Evolutionary conservation across 2,888 invertebrate species (phyloP).

Genomic region (Hyposoter didymator): DNA sequence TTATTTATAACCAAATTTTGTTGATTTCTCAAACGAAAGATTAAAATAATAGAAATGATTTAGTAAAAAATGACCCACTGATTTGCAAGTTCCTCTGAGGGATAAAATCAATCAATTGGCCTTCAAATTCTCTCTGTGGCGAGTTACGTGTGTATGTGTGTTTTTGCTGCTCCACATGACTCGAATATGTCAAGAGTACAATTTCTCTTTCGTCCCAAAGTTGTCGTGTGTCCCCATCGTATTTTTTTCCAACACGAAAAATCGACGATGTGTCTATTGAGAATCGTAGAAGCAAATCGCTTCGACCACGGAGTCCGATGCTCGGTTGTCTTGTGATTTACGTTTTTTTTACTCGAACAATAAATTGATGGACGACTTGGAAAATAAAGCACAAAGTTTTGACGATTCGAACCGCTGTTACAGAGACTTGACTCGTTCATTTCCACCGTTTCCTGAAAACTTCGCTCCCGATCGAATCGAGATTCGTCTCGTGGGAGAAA

Average conservation of each 20-base stretch:
- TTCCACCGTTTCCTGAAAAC: background rate
- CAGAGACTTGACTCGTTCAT: background rate
- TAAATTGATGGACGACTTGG: background rate
- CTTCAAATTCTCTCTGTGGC: background rate
- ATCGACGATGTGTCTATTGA: background rate
- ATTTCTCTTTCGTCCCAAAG: background rate
- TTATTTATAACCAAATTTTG: background rate
- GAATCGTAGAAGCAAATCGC: background rate
- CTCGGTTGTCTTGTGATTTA: background rate
- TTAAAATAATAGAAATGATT: background rate
- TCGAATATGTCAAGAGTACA: constrained; percentile 3
- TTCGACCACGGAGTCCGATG: background rate
- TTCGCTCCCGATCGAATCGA: background rate
- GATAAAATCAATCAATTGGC: background rate
- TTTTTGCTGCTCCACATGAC: constrained; percentile 7
- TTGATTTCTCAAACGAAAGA: background rate
- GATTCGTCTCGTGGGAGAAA: too few species aligned
- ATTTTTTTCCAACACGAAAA: background rate
- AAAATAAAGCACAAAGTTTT: constrained; percentile 5
- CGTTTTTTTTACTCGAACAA: background rate
- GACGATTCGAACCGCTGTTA: background rate
- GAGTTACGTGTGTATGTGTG: background rate
- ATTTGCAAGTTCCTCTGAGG: background rate
- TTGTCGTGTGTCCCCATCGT: background rate
- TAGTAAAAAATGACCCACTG: background rate